Percentiles rank a stretch among this genome's conserved stretches.
These are phyloP conservation scores for Cyphomyrus plagiostoma DNA, from an alignment of 2,113 vertebrate species.

Conservation along the genomic window DNA sequence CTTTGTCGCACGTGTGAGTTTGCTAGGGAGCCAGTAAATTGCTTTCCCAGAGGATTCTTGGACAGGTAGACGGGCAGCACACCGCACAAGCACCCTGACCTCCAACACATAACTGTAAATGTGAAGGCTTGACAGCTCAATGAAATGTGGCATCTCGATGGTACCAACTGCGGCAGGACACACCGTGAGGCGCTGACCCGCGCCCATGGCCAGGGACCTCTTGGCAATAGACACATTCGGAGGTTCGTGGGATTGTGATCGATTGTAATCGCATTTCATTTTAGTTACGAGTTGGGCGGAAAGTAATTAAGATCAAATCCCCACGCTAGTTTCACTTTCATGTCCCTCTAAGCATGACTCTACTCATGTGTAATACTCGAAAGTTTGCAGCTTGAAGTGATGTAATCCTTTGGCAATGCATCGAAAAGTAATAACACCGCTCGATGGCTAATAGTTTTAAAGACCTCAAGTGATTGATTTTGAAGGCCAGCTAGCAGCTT, in stretches of 20 bases:
- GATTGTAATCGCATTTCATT: neutral
- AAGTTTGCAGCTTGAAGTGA: neutral
- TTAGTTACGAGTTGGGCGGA: neutral
- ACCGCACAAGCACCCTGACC: neutral
- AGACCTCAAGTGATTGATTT: neutral
- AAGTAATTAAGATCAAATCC: neutral
- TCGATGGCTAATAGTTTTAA: neutral
- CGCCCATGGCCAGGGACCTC: neutral
- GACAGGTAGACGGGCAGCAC: neutral
- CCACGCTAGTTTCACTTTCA: neutral
- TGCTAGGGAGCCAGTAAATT: neutral
- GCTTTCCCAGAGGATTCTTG: neutral
- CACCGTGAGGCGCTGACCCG: neutral
- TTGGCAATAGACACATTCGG: neutral
- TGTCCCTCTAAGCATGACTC: neutral
- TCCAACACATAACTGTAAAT: neutral
- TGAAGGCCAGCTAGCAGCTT: neutral
- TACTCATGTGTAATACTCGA: neutral
- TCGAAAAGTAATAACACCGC: neutral
- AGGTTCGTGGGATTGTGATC: neutral
- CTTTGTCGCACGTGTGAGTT: neutral
- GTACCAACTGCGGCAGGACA: neutral
- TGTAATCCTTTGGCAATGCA: neutral
- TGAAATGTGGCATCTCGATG: neutral
- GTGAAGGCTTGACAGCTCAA: neutral